A percentile compares a stretch with the other conserved stretches of the same genome.
Evolutionary conservation across 2,113 vertebrate genomes (phyloP).

Genomic region (Chaetura pelagica): DNA sequence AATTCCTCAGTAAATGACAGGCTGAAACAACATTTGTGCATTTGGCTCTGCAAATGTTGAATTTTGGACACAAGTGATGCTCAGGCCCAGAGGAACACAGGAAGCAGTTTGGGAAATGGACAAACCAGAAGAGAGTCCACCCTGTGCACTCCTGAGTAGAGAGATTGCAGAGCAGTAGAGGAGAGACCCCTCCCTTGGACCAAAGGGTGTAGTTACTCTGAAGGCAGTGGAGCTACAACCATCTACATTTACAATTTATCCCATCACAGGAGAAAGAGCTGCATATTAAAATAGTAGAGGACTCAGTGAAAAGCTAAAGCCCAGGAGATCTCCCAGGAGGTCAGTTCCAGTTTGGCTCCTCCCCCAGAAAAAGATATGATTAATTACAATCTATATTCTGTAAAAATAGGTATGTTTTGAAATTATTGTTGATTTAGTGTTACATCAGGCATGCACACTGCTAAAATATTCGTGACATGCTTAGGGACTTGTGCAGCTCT

Average conservation of each 20-base stretch:
- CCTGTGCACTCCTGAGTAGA: background rate
- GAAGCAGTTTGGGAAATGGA: background rate
- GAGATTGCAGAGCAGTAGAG: accelerated
- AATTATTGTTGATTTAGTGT: background rate
- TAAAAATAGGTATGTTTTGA: background rate
- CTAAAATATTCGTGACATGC: background rate
- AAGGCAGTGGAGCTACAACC: background rate
- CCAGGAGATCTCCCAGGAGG: background rate
- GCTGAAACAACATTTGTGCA: background rate
- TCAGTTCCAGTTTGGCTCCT: background rate
- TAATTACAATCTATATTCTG: background rate
- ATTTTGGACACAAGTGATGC: background rate
- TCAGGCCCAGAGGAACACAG: background rate
- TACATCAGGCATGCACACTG: background rate
- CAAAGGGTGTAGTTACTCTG: background rate
- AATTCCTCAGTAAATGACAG: background rate
- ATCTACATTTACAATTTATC: background rate
- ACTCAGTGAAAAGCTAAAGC: background rate
- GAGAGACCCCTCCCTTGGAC: background rate
- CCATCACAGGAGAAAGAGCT: background rate
- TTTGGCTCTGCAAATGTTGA: background rate
- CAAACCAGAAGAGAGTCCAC: background rate
- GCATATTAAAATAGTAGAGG: background rate
- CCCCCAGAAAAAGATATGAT: background rate
- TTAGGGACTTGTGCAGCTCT: background rate